These are phyloP conservation scores for Chelidonichthys spinosus DNA, from an alignment of 2,797 vertebrate genomes.

Conservation along the genomic window DNA sequence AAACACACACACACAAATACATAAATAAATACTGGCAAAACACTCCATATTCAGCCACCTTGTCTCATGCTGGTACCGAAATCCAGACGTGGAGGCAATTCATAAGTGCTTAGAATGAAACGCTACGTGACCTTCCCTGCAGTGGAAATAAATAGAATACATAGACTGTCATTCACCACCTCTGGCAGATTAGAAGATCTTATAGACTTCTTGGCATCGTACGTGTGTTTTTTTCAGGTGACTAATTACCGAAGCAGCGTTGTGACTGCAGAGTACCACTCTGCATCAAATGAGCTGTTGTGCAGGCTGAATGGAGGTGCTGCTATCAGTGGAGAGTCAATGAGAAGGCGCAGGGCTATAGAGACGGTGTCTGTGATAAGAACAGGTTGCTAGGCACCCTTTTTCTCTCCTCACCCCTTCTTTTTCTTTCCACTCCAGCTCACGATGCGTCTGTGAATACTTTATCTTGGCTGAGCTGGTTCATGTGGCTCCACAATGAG, in stretches of 20 bases:
- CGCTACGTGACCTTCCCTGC: constrained; percentile 14
- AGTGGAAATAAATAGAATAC: constrained; percentile 13
- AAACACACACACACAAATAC: background rate
- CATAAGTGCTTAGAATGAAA: constrained; percentile 23
- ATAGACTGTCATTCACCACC: constrained; percentile 29
- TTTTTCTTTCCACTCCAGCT: background rate
- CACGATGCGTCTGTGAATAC: constrained; percentile 20
- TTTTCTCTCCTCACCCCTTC: constrained; percentile 1
- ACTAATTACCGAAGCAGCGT: constrained; percentile 44
- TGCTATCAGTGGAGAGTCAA: constrained; percentile 51
- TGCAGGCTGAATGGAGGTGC: constrained; percentile 45
- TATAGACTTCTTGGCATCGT: constrained; percentile 33
- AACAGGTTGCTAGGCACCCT: constrained; percentile 28
- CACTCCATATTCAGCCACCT: constrained; percentile 27
- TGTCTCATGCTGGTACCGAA: constrained; percentile 32
- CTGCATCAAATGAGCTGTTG: constrained; percentile 54
- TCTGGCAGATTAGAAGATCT: constrained; percentile 32
- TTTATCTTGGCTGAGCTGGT: background rate
- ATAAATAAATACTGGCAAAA: constrained; percentile 15
- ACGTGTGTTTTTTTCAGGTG: constrained; percentile 24
- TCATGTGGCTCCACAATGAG: constrained; percentile 12
- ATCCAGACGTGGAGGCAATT: constrained; percentile 25
- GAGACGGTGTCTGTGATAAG: constrained; percentile 35
- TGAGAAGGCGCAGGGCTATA: constrained; percentile 38
- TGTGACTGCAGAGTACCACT: constrained; percentile 45